Conservation (phyloP, 2,888 invertebrate species). For the Hypena proboscidalis region DNA sequence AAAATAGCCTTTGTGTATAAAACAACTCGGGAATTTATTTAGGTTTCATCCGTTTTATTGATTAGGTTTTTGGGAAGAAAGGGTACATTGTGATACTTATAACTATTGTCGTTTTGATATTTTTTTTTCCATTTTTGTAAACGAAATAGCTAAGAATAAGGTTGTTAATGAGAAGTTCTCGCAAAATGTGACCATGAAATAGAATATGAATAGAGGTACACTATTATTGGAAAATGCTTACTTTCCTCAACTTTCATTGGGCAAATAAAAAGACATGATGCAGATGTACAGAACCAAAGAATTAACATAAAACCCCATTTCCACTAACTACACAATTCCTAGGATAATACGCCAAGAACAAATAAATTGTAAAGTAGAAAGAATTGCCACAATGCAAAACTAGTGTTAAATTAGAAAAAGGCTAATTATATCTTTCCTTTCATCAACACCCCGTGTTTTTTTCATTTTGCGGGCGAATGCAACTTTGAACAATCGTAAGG, state of each 20-base stretch:
- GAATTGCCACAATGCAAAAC: constrained; percentile 1
- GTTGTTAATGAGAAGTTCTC: too few relatives aligned
- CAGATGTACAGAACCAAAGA: too few relatives aligned
- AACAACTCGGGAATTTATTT: constrained; percentile 17
- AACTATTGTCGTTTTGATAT: too few relatives aligned
- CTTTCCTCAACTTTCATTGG: too few relatives aligned
- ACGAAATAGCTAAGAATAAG: too few relatives aligned
- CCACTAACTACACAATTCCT: too few relatives aligned
- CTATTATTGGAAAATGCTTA: too few relatives aligned
- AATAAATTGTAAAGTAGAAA: constrained; percentile 4
- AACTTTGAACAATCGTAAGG: constrained; percentile 38
- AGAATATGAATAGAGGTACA: neutral
- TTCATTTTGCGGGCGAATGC: constrained; percentile 35
- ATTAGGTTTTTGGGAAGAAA: neutral
- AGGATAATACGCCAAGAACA: too few relatives aligned
- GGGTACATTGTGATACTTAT: neutral
- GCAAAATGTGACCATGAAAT: too few relatives aligned
- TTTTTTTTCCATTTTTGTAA: neutral
- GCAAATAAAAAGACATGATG: too few relatives aligned
- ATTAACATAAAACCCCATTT: too few relatives aligned
- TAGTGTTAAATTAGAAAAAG: constrained; percentile 23
- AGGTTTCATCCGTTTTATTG: constrained; percentile 4
- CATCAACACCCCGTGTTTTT: constrained; percentile 30
- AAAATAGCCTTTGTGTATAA: constrained; percentile 20
- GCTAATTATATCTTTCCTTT: constrained; percentile 41